Evolutionary conservation across 1,140 invertebrate species (phyloP).

Genomic region (Saccostrea echinata): DNA sequence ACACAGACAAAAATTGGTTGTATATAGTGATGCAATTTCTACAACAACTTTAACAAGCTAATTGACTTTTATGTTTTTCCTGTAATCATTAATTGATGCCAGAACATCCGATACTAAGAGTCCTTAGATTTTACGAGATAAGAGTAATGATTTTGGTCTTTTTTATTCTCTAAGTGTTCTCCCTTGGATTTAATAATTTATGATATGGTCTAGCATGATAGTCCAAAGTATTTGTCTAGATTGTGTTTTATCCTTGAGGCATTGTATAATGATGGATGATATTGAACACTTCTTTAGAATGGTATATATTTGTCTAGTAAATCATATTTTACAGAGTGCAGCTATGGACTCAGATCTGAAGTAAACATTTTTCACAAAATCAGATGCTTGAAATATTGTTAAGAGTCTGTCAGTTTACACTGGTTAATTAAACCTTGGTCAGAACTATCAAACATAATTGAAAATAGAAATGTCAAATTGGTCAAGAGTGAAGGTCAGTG

Average conservation of each 20-base stretch:
- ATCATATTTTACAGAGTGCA: too few relatives aligned
- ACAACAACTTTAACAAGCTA: conserved; percentile 15
- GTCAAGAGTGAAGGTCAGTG: too few relatives aligned
- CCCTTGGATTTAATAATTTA: conserved; percentile 20
- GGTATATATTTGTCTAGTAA: not conserved
- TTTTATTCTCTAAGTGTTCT: conserved; percentile 11
- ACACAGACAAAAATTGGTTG: conserved; percentile 7
- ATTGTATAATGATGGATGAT: not conserved
- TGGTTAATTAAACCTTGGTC: too few relatives aligned
- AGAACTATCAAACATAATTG: too few relatives aligned
- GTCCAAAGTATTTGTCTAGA: conserved; percentile 1
- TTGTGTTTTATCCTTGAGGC: conserved; percentile 11
- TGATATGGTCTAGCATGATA: not conserved
- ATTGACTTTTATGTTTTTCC: conserved; percentile 31
- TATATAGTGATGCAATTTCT: conserved; percentile 17
- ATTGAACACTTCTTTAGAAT: not conserved
- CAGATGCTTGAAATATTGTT: too few relatives aligned
- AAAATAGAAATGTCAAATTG: too few relatives aligned
- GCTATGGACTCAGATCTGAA: too few relatives aligned
- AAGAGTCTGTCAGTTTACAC: too few relatives aligned
- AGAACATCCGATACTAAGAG: conserved; percentile 1
- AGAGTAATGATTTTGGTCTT: conserved; percentile 10
- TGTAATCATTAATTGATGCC: conserved; percentile 21
- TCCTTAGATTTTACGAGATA: not conserved
- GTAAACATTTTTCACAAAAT: too few relatives aligned